Evolutionary conservation across 1,140 invertebrate species (phyloP).

Genomic region (Orchestia grillus): DNA sequence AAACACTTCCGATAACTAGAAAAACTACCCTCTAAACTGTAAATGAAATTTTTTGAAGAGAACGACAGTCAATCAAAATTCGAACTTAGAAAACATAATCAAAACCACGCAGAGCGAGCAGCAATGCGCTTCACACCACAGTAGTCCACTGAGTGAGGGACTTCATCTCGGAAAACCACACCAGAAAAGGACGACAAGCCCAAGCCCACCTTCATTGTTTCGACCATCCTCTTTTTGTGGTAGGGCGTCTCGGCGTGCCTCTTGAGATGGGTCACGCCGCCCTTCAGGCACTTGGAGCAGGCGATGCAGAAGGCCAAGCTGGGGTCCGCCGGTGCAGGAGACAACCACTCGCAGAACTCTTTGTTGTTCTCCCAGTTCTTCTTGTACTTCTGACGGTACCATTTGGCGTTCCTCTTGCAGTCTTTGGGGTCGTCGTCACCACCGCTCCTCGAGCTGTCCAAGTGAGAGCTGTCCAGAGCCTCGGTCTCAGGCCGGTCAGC

Average conservation of each 20-base stretch:
- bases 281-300: constrained; percentile 21
- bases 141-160: not conserved
- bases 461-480: not conserved
- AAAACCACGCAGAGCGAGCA: not conserved
- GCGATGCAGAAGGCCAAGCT: constrained; percentile 23
- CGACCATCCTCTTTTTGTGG: constrained; percentile 22
- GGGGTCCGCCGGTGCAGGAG: not conserved
- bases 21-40: no score
- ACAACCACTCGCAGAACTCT: not conserved
- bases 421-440: not conserved
- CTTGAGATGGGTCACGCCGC: constrained; percentile 37
- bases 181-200: not conserved
- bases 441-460: not conserved
- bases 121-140: not conserved
- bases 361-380: not conserved
- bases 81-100: no score
- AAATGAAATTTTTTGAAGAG: no score
- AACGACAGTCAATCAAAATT: no score
- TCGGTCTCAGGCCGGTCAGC: not conserved
- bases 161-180: not conserved
- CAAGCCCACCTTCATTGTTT: not conserved
- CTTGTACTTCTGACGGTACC: constrained; percentile 49
- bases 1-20: no score
- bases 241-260: constrained; percentile 12
- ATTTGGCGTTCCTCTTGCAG: not conserved